Percentiles rank a stretch among this genome's conserved stretches.
These are phyloP conservation scores for Diuraphis noxia DNA, from an alignment of 1,140 invertebrate species.

Conservation along the genomic window DNA sequence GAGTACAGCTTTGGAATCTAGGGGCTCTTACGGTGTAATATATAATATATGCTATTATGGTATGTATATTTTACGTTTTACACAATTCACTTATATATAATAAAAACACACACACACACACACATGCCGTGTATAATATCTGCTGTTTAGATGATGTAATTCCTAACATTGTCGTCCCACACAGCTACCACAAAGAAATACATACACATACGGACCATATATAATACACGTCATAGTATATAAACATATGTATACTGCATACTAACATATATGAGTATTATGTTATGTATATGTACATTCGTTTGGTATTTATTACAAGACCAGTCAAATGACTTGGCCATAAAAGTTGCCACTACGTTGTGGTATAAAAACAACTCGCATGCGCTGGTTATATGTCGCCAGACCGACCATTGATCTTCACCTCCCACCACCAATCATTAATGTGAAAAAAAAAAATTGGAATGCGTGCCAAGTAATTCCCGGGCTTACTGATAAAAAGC, in stretches of 20 bases:
- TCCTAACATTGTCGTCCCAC: slow-evolving; percentile 5
- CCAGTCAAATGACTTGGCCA: slow-evolving; percentile 33
- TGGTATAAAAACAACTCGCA: slow-evolving; percentile 42
- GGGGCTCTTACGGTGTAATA: not conserved
- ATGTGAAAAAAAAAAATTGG: slow-evolving; percentile 12
- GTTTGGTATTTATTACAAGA: slow-evolving; percentile 32
- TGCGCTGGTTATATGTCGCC: slow-evolving; percentile 34
- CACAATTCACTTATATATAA: not conserved
- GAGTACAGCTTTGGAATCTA: not conserved
- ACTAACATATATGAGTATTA: not conserved
- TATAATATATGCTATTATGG: not conserved
- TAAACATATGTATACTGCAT: not conserved
- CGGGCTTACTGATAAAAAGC: slow-evolving; percentile 6
- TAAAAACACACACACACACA: too few species aligned
- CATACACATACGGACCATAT: not conserved
- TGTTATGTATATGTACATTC: not conserved
- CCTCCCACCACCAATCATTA: slow-evolving; percentile 24
- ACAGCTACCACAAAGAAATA: not conserved
- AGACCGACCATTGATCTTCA: slow-evolving; percentile 46
- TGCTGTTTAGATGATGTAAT: not conserved
- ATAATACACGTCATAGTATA: not conserved
- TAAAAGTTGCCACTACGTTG: slow-evolving; percentile 4
- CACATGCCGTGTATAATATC: not conserved
- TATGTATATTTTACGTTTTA: not conserved
- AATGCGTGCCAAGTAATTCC: slow-evolving; percentile 51